A percentile compares a stretch with the other conserved stretches of the same genome.
phyloP scores from a whole-genome alignment of 2,797 vertebrate genomes.

The Chrysocyon brachyurus region DNA sequence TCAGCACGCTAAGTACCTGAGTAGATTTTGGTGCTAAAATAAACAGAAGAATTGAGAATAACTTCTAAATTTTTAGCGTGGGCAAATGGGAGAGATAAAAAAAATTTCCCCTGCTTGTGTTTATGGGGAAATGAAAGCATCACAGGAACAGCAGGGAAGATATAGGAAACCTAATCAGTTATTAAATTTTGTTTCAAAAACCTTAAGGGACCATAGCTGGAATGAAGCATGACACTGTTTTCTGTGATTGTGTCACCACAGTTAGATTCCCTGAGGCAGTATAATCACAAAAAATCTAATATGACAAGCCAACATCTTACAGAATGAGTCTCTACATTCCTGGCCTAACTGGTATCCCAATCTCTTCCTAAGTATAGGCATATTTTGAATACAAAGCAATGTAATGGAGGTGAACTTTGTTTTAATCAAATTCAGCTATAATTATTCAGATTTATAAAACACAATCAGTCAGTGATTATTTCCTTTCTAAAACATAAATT shows the following conservation, averaged over 20 bases:
- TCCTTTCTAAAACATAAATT: constrained; percentile 58
- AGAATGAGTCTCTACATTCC: constrained; percentile 26
- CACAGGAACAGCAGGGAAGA: constrained; percentile 15
- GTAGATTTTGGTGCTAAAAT: background rate
- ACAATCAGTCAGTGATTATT: constrained; percentile 59
- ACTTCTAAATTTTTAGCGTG: background rate
- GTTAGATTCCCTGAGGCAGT: constrained; percentile 33
- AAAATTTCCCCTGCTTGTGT: background rate
- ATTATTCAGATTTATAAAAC: constrained; percentile 75
- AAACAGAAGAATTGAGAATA: background rate
- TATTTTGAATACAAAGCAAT: constrained; percentile 58
- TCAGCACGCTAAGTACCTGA: background rate
- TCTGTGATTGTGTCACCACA: constrained; percentile 45
- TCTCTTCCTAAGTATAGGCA: constrained; percentile 46
- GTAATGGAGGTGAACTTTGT: constrained; percentile 33
- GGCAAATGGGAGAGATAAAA: background rate
- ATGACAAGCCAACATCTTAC: constrained; percentile 37
- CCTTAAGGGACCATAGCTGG: background rate
- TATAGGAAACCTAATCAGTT: constrained; percentile 53
- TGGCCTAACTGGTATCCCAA: background rate
- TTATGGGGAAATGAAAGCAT: constrained; percentile 52
- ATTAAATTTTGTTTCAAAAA: constrained; percentile 49
- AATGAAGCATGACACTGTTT: constrained; percentile 50
- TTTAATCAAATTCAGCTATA: constrained; percentile 73
- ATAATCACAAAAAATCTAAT: constrained; percentile 24